phyloP scores from a whole-genome alignment of 2,888 invertebrate species.

The Argyresthia albistria region DNA sequence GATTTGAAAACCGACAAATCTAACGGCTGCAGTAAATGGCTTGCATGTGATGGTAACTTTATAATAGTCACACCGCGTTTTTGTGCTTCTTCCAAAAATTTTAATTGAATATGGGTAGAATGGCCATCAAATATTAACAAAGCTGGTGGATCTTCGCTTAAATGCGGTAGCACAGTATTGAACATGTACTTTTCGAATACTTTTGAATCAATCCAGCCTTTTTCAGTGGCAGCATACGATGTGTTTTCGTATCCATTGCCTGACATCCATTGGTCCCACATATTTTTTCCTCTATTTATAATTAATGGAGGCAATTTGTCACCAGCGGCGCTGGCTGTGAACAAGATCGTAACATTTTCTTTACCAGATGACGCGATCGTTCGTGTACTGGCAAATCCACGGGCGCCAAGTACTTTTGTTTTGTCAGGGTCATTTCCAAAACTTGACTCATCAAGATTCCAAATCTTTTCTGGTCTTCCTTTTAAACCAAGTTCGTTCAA shows the following conservation, averaged over 20 bases:
- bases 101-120: slow-evolving; percentile 17
- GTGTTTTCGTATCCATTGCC: slow-evolving; percentile 7
- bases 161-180: slow-evolving; percentile 9
- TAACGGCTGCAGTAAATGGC: slow-evolving; percentile 15
- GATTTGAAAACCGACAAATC: slow-evolving; percentile 19
- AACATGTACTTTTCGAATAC: slow-evolving; percentile 8
- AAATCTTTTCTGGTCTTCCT: slow-evolving; percentile 14
- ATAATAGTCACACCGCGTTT: slow-evolving; percentile 13
- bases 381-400: slow-evolving; percentile 11
- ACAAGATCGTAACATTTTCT: slow-evolving; percentile 7
- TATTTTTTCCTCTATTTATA: slow-evolving; percentile 7
- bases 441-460: slow-evolving; percentile 18
- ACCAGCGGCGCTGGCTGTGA: slow-evolving; percentile 8
- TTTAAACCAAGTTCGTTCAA: slow-evolving; percentile 10
- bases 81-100: slow-evolving; percentile 16
- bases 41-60: slow-evolving; percentile 18
- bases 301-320: slow-evolving; percentile 8
- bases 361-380: slow-evolving; percentile 7
- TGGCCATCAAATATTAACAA: slow-evolving; percentile 22
- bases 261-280: slow-evolving; percentile 14
- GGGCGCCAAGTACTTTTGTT: slow-evolving; percentile 14
- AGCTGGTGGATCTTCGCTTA: slow-evolving; percentile 15
- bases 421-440: slow-evolving; percentile 10
- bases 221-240: slow-evolving; percentile 17
- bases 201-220: slow-evolving; percentile 22